phyloP scores from a whole-genome alignment of 1,140 invertebrate species.

The Brachionus sp. region DNA sequence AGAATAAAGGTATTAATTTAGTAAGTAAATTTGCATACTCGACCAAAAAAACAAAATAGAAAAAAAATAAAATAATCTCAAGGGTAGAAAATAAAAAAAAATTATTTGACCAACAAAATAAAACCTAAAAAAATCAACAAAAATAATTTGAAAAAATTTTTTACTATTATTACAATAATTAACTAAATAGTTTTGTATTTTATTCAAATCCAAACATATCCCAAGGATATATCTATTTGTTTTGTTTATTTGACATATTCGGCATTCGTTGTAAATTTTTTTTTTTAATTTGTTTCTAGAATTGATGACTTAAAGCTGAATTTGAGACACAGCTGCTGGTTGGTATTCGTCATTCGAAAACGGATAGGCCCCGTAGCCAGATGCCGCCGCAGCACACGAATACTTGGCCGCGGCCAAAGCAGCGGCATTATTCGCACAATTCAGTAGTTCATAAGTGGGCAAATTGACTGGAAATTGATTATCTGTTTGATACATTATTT shows the following conservation, averaged over 20 bases:
- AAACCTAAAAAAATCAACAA: neutral
- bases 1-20: constrained; percentile 29
- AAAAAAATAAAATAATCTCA: neutral
- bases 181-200: constrained; percentile 4
- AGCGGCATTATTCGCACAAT: constrained; percentile 26
- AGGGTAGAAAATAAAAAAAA: neutral
- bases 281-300: neutral
- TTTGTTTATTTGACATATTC: neutral
- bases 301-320: constrained; percentile 20
- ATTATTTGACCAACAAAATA: neutral
- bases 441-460: neutral
- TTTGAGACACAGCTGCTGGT: constrained; percentile 42
- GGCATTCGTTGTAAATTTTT: constrained; percentile 25
- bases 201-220: neutral
- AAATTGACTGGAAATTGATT: constrained; percentile 24
- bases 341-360: constrained; percentile 28
- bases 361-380: constrained; percentile 20
- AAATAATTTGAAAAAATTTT: neutral
- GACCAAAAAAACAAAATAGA: neutral
- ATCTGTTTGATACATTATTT: neutral
- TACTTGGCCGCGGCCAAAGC: constrained; percentile 41
- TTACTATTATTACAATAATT: constrained; percentile 33
- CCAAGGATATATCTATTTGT: constrained; percentile 20
- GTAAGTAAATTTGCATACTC: constrained; percentile 29
- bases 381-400: constrained; percentile 34